Base-by-base conservation (phyloP, 1,140 invertebrate species). In the Apis laboriosa region DNA sequence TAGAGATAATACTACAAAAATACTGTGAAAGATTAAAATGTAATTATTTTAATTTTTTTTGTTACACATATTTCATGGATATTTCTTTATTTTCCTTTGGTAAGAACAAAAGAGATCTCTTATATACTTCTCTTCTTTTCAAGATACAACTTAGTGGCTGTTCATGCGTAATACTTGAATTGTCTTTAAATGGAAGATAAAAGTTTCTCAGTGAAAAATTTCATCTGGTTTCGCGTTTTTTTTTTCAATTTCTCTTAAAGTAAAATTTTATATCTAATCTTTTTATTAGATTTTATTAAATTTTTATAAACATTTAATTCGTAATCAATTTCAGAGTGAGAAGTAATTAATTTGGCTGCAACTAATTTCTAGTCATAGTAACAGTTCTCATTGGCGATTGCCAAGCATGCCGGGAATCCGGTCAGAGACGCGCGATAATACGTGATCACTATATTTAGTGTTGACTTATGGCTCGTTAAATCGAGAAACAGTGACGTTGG, bases 401-500 rank as follows among this genome's bases (percentile, higher is more conserved):
- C 43, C 17, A 64, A 74, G 77, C 53, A 80, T 24, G 71, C 72
- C 2, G 58, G 64, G 70, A 75, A 84, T 82, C 82, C 77, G 28
- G 73, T 12, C 24, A 53, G 83, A 81, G 55, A 28, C n/a, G 70
- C 64, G 58, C 58, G 51, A 83, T 83, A 80, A 84, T 85, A 82
- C 80, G 74, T 58, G 64, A 89, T 84, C 63, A 72, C 80, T 90
- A 88, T 90, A 90, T 90, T 90, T 86, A 89, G 79, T 86, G 80
- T 72, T 86, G 80, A 85, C 72, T 88, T 77, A 64, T 75, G 58
- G n/a, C 64, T 80, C 43, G 66, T 68, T 58, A 80, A 82, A 87
- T 85, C 67, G 51, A 84, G 71, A 77, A 87, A 86, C 72, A 63
- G 84, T 86, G 86, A 83, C 87, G 79, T 87, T 77, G 73, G 79